Evolutionary conservation across 2,888 invertebrate genomes (phyloP), one percentile per base, ranked within the genome.

Genomic region (Leptinotarsa juncta): DNA sequence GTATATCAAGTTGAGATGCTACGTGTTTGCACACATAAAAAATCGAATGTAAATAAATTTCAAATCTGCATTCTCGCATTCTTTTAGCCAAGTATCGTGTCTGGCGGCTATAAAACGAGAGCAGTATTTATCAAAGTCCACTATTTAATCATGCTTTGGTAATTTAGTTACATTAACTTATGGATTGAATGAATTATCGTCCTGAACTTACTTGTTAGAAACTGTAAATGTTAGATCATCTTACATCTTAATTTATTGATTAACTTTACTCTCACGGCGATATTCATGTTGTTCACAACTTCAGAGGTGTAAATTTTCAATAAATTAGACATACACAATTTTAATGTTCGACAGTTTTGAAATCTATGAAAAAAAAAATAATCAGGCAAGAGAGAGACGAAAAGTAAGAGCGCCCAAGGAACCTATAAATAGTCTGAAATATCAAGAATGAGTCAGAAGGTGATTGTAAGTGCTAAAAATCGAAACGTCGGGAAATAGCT

Each of bases 111-210:
- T 86, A 85, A 86, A 86, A 85, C 83, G 81, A 82, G 82, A 81
- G 81, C 81, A 82, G 78, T 84, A 85, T 86, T 86, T 84, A 86
- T 86, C 86, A 85, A 84, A 82, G 85, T 85, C 85, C 77, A 80
- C 83, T 84, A 85, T 86, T 85, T 86, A 85, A 85, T 86, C 85
- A 85, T 85, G 84, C 82, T 82, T 83, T 82, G 81, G 84, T 85
- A 85, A 85, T 85, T 85, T 85, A 83, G 81, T 83, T 84, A 84
- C 82, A 80, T 82, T 81, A 80, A 80, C 78, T 80, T 79, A 76
- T 72, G 73, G 77, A 77, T 67, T 55, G 62, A 74, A 77, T 79
- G 79, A 77, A 75, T 66, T 80, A 80, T 77, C 55, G 70, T n/a
- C 50, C 51, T 70, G 71, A 65, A 69, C 71, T 72, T 55, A 72